Base-by-base conservation (phyloP, 2,888 invertebrate species). In the Phlogophora meticulosa region DNA sequence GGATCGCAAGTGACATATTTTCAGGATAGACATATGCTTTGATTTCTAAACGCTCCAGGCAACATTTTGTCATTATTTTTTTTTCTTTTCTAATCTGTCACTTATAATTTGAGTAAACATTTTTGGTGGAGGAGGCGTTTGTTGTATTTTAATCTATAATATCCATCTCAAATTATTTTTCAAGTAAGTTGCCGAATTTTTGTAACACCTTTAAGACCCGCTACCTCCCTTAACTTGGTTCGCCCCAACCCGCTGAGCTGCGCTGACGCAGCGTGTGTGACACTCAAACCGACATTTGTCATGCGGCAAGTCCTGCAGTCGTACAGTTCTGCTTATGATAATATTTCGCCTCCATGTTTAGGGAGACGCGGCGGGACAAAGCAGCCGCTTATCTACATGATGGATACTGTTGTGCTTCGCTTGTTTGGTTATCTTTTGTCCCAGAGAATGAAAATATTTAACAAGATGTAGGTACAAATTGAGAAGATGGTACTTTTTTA, bases 211-310 rank as follows among this genome's bases (percentile, higher is more conserved):
- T 11, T 13, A 28, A 13, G 9, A 2, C 4, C 28, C 76, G 76
- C 79, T 65, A 17, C 38, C 55, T 52, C 61, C 28, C n/a, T 0
- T 55, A 20, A 64, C 62, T 76, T 70, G 56, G 28, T 32, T 55
- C 15, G 20, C 40, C 75, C 72, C 70, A 81, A 83, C 78, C 73
- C 66, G 13, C 51, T 10, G 32, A 40, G 15, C 38, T 17, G 46
- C 71, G 62, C 66, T 79, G 79, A 80, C 76, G 79, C 77, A 53
- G 56, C 65, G 45, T 57, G 64, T 72, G 78, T 61, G 80, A 82
- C 81, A 84, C 78, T 77, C 83, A 78, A 81, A 81, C 67, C 71
- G 75, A 74, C 85, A 86, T 88, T 88, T 84, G 85, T 88, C 85
- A 85, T 68, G 76, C 76, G 81, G 72, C 62, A 46, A 69, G 62